Conservation (phyloP, 2,113 vertebrate genomes). For the Sciurus niger region DNA sequence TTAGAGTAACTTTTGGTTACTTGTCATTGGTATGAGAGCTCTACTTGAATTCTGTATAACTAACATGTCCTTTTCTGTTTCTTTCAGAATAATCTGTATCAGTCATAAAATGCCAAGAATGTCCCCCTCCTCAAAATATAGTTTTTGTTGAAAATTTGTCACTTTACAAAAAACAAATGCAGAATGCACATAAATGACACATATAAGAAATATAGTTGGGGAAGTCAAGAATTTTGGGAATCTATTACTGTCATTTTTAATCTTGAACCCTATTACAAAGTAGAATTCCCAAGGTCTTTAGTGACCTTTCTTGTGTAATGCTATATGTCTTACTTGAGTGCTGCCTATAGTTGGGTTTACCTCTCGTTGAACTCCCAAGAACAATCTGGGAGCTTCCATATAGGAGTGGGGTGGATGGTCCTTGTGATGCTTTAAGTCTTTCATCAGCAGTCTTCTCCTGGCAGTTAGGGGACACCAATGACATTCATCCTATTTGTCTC, state of each 20-base stretch:
- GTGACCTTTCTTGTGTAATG: not conserved
- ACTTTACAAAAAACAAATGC: not conserved
- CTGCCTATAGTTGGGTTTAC: not conserved
- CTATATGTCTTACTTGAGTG: not conserved
- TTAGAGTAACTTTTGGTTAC: conserved; percentile 19
- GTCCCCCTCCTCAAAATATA: not conserved
- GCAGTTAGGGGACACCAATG: not conserved
- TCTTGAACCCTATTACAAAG: not conserved
- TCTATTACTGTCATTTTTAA: not conserved
- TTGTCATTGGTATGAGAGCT: not conserved
- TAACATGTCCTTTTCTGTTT: not conserved
- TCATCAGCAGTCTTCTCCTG: not conserved
- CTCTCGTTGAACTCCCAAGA: not conserved
- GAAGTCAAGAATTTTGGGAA: not conserved
- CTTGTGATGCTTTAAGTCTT: not conserved
- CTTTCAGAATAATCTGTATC: not conserved
- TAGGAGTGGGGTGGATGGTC: not conserved
- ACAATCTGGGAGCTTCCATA: not conserved
- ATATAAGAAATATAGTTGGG: not conserved
- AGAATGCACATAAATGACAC: not conserved
- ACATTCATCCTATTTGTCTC: not conserved
- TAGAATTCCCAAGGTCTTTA: not conserved
- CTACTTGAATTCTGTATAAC: not conserved
- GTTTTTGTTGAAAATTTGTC: not conserved
- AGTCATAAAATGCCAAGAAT: not conserved